Evolutionary conservation across 2,888 invertebrate genomes (phyloP).

Genomic region (Girardia tigrina): DNA sequence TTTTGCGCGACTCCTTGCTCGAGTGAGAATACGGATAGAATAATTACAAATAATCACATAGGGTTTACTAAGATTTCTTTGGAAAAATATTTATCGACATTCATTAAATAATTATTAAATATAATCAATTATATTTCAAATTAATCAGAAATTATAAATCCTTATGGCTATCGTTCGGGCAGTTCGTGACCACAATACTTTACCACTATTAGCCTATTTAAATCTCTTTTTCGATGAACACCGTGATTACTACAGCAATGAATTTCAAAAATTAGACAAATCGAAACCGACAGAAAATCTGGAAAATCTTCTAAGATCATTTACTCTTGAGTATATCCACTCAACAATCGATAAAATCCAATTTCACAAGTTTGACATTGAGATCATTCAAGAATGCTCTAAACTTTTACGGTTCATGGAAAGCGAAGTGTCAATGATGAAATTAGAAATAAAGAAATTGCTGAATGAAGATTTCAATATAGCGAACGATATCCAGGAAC

Average conservation of each 20-base stretch:
- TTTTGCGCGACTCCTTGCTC: too few species aligned
- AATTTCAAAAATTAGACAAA: background rate
- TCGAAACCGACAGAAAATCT: background rate
- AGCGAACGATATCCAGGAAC: background rate
- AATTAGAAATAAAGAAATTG: background rate
- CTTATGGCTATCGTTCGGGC: background rate
- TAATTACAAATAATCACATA: too few species aligned
- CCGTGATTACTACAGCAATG: background rate
- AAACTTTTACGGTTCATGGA: background rate
- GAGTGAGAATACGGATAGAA: too few species aligned
- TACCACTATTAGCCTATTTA: background rate
- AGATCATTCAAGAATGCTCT: background rate
- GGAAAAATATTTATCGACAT: too few species aligned
- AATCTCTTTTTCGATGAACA: background rate
- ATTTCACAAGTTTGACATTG: background rate
- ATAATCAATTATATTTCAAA: too few species aligned
- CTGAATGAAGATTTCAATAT: background rate
- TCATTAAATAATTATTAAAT: too few species aligned
- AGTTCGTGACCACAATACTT: background rate
- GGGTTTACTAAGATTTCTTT: too few species aligned
- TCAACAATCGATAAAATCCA: background rate
- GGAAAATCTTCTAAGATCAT: background rate
- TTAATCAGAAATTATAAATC: too few species aligned
- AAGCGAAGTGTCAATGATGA: background rate
- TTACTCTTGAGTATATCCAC: background rate